phyloP scores from a whole-genome alignment of 2,797 vertebrate species.

The Pseudotriccus pelzelni region DNA sequence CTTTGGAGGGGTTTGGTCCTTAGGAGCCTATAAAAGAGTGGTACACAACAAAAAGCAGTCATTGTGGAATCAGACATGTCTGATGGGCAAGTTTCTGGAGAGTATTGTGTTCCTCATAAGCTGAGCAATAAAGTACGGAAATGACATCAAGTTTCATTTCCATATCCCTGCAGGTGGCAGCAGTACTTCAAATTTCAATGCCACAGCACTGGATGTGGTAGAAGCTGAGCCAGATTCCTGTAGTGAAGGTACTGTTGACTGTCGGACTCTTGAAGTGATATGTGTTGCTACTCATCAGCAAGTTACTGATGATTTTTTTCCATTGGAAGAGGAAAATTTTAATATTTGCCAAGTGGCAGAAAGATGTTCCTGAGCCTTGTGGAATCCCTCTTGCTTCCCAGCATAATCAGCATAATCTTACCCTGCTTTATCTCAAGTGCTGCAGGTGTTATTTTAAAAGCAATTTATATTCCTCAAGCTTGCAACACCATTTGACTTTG shows the following conservation, averaged over 20 bases:
- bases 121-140: not conserved
- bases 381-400: not conserved
- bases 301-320: not conserved
- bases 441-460: not conserved
- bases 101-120: not conserved
- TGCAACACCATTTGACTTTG: not conserved
- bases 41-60: not conserved
- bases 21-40: not conserved
- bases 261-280: not conserved
- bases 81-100: not conserved
- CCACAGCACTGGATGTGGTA: not conserved
- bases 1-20: not conserved
- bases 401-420: not conserved
- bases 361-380: not conserved
- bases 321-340: not conserved
- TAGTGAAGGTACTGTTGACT: not conserved
- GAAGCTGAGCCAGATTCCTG: conserved; percentile 1
- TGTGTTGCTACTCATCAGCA: not conserved
- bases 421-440: not conserved
- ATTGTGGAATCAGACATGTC: not conserved
- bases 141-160: not conserved
- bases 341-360: not conserved
- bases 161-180: conserved; percentile 80
- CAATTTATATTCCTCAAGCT: not conserved
- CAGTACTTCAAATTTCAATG: conserved; percentile 75